phyloP scores from a whole-genome alignment of 2,888 invertebrate genomes.

The Parthenolecanium corni region DNA sequence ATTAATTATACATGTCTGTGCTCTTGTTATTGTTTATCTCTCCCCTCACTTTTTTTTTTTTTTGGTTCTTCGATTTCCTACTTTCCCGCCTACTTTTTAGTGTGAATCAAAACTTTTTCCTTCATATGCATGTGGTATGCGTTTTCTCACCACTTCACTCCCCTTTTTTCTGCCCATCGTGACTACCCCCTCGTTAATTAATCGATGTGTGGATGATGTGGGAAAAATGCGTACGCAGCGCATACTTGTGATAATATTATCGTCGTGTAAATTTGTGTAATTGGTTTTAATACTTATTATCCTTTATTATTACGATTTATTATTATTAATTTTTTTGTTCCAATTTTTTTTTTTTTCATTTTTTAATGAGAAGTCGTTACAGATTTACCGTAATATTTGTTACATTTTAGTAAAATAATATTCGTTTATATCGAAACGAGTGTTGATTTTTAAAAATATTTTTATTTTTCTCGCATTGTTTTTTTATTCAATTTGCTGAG shows the following conservation, averaged over 20 bases:
- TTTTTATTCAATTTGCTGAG: neutral
- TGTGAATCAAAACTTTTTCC: too few relatives aligned
- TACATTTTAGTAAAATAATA: conserved; percentile 8
- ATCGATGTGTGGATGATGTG: too few relatives aligned
- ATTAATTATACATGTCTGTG: too few relatives aligned
- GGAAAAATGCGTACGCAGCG: neutral
- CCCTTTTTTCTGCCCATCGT: too few relatives aligned
- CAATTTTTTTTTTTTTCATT: neutral
- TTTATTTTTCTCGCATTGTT: neutral
- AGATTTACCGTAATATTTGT: conserved; percentile 18
- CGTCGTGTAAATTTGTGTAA: neutral
- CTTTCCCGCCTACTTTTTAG: too few relatives aligned
- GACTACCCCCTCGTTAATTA: too few relatives aligned
- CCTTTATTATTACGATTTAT: conserved; percentile 6
- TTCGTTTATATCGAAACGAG: neutral
- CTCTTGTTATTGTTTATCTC: too few relatives aligned
- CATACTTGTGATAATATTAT: neutral
- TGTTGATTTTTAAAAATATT: neutral
- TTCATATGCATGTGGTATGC: too few relatives aligned
- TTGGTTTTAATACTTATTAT: neutral
- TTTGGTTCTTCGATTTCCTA: too few relatives aligned
- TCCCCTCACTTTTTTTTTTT: too few relatives aligned
- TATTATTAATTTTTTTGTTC: conserved; percentile 3
- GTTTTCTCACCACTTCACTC: too few relatives aligned
- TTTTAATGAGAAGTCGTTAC: conserved; percentile 8